phyloP scores from a whole-genome alignment of 2,797 vertebrate genomes.

The Scarus forsteni region DNA sequence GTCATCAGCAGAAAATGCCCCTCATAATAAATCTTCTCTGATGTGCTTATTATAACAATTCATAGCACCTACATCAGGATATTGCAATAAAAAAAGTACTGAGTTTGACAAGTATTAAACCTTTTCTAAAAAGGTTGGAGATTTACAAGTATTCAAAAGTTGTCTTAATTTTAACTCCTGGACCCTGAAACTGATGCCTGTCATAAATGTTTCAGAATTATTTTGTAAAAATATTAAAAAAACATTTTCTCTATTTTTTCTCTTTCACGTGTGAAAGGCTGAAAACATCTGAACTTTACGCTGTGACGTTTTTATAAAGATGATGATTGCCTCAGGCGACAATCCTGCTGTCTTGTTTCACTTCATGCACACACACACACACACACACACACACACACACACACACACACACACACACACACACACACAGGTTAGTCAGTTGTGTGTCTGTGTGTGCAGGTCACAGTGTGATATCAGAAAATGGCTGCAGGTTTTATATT shows the following conservation, averaged over 20 bases:
- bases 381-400: background rate
- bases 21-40: no score
- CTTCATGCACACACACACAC: background rate
- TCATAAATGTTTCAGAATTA: background rate
- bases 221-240: background rate
- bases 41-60: no score
- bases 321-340: constrained; percentile 7
- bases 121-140: background rate
- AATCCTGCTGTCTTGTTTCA: background rate
- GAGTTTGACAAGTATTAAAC: background rate
- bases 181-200: background rate
- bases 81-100: no score
- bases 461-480: background rate
- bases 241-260: background rate
- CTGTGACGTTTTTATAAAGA: background rate
- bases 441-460: constrained; percentile 4
- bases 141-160: background rate
- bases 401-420: background rate
- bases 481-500: background rate
- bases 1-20: no score
- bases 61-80: no score
- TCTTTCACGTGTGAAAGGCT: background rate
- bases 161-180: background rate
- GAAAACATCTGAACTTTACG: constrained; percentile 10
- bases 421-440: background rate